Evolutionary conservation across 2,113 vertebrate genomes (phyloP).

Genomic region (Leptocoma aspasia): DNA sequence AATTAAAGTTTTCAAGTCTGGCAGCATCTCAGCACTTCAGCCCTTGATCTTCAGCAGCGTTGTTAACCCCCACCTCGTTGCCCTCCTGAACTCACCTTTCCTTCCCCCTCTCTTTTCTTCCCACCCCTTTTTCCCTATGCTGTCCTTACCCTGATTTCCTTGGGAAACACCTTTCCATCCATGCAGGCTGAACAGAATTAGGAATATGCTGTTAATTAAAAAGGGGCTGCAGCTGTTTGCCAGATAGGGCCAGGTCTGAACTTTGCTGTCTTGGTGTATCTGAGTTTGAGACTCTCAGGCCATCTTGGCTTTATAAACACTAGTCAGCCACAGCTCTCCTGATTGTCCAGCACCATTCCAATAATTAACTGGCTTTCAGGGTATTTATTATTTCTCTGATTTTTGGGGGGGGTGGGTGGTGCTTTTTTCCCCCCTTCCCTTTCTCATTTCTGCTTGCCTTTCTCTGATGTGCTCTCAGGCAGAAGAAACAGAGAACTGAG

Average conservation of each 20-base stretch:
- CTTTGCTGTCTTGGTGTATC: neutral
- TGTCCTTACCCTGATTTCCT: constrained; percentile 68
- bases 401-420: accelerated
- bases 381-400: neutral
- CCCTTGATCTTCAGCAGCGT: constrained; percentile 81
- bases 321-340: neutral
- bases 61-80: constrained; percentile 77
- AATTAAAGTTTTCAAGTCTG: constrained; percentile 86
- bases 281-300: neutral
- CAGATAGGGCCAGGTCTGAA: constrained; percentile 11
- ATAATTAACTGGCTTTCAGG: neutral
- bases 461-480: neutral
- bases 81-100: constrained; percentile 75
- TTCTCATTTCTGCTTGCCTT: neutral
- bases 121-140: constrained; percentile 8
- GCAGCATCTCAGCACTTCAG: constrained; percentile 79
- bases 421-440: accelerated
- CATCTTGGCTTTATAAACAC: constrained; percentile 14
- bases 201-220: constrained; percentile 70
- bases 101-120: neutral
- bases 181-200: constrained; percentile 28
- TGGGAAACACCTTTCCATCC: constrained; percentile 71
- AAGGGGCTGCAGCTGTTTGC: constrained; percentile 8
- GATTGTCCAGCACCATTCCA: neutral
- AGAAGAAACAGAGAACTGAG: neutral